phyloP scores from a whole-genome alignment of 2,797 vertebrate species.

The Otus scops region DNA sequence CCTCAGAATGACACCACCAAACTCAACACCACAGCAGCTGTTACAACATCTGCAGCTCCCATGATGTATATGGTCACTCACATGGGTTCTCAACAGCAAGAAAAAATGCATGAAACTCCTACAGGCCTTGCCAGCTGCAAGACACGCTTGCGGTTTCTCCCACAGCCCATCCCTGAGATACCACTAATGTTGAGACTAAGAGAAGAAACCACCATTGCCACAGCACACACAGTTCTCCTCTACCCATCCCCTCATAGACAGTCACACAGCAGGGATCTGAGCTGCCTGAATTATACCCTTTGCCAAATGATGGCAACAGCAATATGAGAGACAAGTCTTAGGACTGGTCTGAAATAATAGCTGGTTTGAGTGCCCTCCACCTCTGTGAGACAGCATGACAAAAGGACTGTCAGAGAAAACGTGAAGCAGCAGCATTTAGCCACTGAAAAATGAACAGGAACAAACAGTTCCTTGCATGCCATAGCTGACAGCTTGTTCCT shows the following conservation, averaged over 20 bases:
- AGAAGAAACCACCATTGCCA: neutral
- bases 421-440: neutral
- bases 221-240: neutral
- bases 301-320: neutral
- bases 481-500: neutral
- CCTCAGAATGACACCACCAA: neutral
- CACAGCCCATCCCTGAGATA: neutral
- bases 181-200: neutral
- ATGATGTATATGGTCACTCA: rapidly evolving
- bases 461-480: neutral
- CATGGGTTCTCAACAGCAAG: rapidly evolving
- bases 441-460: neutral
- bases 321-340: neutral
- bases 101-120: rapidly evolving
- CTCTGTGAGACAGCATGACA: neutral
- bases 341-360: neutral
- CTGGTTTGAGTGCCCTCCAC: neutral
- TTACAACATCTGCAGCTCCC: neutral
- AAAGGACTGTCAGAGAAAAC: neutral
- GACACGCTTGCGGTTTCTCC: rapidly evolving
- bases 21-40: neutral
- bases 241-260: rapidly evolving
- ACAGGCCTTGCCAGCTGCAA: neutral
- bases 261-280: neutral
- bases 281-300: neutral